A percentile compares a stretch with the other conserved stretches of the same genome.
Conservation (phyloP, 2,113 vertebrate genomes). For the Macrotus californicus region DNA sequence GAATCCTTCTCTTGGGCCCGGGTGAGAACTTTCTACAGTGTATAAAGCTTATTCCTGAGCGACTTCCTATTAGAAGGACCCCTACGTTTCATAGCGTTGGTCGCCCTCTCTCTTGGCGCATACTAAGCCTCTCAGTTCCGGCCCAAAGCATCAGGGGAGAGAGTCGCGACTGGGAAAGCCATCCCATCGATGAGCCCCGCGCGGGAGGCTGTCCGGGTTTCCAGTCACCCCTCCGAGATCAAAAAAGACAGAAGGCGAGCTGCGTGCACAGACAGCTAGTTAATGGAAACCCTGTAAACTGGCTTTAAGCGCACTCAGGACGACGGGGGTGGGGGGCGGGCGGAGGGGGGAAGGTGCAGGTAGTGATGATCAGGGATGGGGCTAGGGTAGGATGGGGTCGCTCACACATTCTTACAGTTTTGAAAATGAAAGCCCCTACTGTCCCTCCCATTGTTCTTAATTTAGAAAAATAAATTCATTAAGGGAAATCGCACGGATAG, state of each 20-base stretch:
- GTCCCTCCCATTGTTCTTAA: conserved; percentile 19
- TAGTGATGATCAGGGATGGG: not conserved
- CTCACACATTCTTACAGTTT: not conserved
- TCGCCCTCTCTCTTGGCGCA: not conserved
- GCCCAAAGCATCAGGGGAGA: not conserved
- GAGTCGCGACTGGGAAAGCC: conserved; percentile 54
- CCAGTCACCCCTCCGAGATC: not conserved
- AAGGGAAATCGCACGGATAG: conserved; percentile 24
- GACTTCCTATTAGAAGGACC: not conserved
- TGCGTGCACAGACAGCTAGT: conserved; percentile 72
- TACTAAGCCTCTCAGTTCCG: not conserved
- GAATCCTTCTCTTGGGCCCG: not conserved
- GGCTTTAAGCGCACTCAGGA: conserved; percentile 68
- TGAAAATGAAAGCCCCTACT: not conserved
- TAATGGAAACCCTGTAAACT: conserved; percentile 71
- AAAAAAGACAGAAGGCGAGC: conserved; percentile 52
- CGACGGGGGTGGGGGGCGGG: no score
- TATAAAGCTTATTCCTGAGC: not conserved
- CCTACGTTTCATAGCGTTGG: not conserved
- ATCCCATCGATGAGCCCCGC: not conserved
- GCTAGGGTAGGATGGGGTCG: not conserved
- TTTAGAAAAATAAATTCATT: conserved; percentile 36
- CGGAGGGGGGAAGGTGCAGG: conserved; percentile 26
- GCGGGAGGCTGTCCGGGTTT: conserved; percentile 26
- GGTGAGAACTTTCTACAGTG: not conserved